These are phyloP conservation scores for Linepithema humile DNA, from an alignment of 1,140 invertebrate genomes.

Conservation along the genomic window DNA sequence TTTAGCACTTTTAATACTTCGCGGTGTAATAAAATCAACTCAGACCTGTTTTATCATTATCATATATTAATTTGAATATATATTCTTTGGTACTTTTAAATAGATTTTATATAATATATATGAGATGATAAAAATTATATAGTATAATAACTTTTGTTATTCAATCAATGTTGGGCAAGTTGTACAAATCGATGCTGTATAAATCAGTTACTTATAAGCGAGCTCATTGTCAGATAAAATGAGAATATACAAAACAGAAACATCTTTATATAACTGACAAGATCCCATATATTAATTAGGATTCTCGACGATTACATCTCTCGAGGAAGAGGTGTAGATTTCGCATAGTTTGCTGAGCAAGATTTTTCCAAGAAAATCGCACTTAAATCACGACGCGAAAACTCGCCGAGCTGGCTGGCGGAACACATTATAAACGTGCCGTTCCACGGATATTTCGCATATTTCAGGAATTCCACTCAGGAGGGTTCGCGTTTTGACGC, in stretches of 20 bases:
- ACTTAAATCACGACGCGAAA: constrained; percentile 60
- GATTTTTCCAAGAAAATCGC: constrained; percentile 36
- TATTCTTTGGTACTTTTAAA: background rate
- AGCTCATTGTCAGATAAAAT: too few species aligned
- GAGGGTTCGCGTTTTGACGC: constrained; percentile 67
- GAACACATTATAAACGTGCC: constrained; percentile 69
- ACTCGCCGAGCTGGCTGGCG: constrained; percentile 39
- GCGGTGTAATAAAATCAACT: background rate
- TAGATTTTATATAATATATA: background rate
- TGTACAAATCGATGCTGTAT: too few species aligned
- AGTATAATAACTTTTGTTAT: background rate
- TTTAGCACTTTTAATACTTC: background rate
- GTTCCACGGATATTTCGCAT: constrained; percentile 74
- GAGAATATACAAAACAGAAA: too few species aligned
- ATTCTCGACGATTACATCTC: constrained; percentile 32
- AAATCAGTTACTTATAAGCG: background rate
- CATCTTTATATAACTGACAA: background rate
- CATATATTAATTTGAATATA: background rate
- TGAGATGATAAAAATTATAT: background rate
- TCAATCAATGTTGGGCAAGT: too few species aligned
- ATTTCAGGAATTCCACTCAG: constrained; percentile 72
- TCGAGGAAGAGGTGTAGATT: background rate
- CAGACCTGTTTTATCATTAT: background rate
- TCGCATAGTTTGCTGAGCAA: constrained; percentile 11
- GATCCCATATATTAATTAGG: background rate